Evolutionary conservation across 2,113 vertebrate genomes (phyloP).

Genomic region (Xerus inauris): DNA sequence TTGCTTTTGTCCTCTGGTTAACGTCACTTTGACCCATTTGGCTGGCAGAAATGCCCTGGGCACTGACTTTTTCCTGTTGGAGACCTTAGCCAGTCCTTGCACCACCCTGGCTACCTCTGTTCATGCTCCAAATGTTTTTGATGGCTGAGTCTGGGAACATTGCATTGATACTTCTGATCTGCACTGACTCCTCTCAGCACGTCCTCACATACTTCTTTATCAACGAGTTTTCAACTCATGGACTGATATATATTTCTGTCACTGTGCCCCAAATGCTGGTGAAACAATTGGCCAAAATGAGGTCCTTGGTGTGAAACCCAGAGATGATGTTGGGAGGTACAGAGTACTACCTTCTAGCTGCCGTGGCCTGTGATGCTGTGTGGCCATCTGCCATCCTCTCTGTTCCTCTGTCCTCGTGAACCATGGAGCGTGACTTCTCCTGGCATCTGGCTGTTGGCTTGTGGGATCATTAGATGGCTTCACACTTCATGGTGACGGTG

Average conservation of each 20-base stretch:
- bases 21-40: background rate
- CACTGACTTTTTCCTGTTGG: background rate
- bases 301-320: background rate
- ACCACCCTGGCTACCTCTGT: background rate
- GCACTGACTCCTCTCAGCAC: background rate
- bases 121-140: background rate
- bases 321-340: background rate
- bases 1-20: background rate
- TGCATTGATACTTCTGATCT: background rate
- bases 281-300: background rate
- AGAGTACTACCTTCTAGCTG: conserved; percentile 22
- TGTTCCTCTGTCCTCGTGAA: conserved; percentile 38
- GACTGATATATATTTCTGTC: background rate
- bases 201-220: background rate
- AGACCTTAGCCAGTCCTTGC: background rate
- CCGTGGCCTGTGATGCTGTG: background rate
- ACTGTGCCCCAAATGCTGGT: conserved; percentile 44
- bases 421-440: background rate
- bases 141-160: background rate
- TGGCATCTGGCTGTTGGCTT: conserved; percentile 19
- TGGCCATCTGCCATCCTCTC: background rate
- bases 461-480: conserved; percentile 36
- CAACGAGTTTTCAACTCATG: background rate
- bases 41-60: background rate
- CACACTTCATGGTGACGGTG: background rate